Percentiles rank a stretch among this genome's conserved stretches.
phyloP scores from a whole-genome alignment of 2,888 invertebrate species.

The Orthosia incerta region DNA sequence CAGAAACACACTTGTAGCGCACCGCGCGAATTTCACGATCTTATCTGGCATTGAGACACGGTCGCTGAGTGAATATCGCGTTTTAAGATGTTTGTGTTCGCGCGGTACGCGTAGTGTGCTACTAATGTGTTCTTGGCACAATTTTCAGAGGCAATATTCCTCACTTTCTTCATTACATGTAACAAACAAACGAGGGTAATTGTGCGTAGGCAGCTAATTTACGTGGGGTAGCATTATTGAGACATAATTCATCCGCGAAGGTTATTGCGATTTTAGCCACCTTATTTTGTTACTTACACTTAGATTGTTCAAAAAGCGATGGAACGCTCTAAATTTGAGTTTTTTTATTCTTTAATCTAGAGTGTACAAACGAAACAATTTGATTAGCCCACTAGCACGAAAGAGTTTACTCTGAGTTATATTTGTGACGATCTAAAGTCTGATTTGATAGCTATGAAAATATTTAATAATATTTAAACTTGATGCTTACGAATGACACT shows the following conservation, averaged over 20 bases:
- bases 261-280: conserved; percentile 28
- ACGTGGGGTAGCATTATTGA: conserved; percentile 51
- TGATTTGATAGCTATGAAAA: too few species aligned
- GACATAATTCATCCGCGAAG: conserved; percentile 51
- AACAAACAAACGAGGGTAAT: conserved; percentile 47
- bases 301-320: conserved; percentile 18
- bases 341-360: neutral
- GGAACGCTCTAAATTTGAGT: neutral
- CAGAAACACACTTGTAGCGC: conserved; percentile 39
- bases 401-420: too few species aligned
- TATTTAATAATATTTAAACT: too few species aligned
- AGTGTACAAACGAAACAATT: neutral
- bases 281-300: conserved; percentile 15
- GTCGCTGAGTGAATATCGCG: conserved; percentile 24
- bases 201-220: conserved; percentile 58
- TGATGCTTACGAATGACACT: too few species aligned
- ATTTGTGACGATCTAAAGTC: too few species aligned
- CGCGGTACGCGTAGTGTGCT: conserved; percentile 3
- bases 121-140: conserved; percentile 33
- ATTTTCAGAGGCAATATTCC: conserved; percentile 40
- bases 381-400: neutral
- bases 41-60: conserved; percentile 18
- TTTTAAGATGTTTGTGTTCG: conserved; percentile 16
- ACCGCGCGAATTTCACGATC: conserved; percentile 12
- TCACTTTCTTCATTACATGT: conserved; percentile 50